Evolutionary conservation across 1,140 invertebrate genomes (phyloP).

Genomic region (Orchestia grillus): DNA sequence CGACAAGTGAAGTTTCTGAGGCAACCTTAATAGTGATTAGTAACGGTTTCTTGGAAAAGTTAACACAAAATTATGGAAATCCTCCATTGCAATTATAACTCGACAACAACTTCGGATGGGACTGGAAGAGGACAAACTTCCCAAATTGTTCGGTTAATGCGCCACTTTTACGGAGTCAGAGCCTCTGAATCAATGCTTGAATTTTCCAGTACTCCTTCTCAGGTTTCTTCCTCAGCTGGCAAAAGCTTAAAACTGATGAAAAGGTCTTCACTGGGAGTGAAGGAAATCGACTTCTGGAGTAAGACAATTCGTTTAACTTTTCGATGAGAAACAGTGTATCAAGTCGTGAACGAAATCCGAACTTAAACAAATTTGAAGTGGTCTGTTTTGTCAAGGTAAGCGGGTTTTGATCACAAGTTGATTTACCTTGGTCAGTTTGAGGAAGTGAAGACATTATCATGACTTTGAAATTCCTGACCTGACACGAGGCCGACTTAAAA

Average conservation of each 20-base stretch:
- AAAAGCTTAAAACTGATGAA: background rate
- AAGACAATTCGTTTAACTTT: background rate
- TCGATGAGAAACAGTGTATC: background rate
- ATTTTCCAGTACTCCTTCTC: background rate
- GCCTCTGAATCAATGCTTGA: constrained; percentile 40
- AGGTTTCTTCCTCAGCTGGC: background rate
- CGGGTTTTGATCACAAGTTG: background rate
- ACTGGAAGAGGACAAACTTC: constrained; percentile 52
- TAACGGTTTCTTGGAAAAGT: constrained; percentile 36
- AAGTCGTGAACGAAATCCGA: background rate
- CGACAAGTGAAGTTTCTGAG: constrained; percentile 25
- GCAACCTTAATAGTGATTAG: constrained; percentile 48
- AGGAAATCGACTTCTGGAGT: background rate
- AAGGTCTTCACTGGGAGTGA: background rate
- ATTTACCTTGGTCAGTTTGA: background rate
- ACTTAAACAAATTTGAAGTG: background rate
- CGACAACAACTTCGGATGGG: constrained; percentile 52
- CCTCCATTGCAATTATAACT: constrained; percentile 56
- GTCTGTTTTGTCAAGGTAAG: background rate
- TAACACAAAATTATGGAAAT: constrained; percentile 57
- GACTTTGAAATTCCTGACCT: background rate
- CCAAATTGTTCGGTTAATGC: constrained; percentile 49
- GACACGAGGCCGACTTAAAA: background rate
- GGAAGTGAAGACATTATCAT: background rate
- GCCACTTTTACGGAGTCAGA: constrained; percentile 45